Percentiles rank a stretch among this genome's conserved stretches.
Evolutionary conservation across 2,113 vertebrate genomes (phyloP).

Genomic region (Eptesicus fuscus): DNA sequence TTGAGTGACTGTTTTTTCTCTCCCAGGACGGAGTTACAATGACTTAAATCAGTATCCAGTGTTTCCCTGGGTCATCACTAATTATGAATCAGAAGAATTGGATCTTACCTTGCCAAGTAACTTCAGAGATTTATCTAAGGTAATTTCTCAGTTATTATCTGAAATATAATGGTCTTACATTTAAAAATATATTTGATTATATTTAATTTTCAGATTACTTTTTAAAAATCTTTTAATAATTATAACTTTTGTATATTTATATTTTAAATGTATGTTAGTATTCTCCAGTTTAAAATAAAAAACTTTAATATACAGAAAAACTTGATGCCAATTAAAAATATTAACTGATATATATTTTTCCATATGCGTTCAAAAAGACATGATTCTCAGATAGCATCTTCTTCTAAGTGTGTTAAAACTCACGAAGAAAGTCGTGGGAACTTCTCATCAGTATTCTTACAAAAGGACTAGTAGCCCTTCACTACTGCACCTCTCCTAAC

Average conservation of each 20-base stretch:
- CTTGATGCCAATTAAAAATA: neutral
- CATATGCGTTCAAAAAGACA: neutral
- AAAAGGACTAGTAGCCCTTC: neutral
- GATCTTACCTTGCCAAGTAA: conserved; percentile 98
- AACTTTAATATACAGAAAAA: neutral
- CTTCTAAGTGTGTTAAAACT: neutral
- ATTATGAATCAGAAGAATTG: conserved; percentile 95
- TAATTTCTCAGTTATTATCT: conserved; percentile 73
- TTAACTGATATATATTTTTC: neutral
- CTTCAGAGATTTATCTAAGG: conserved; percentile 99
- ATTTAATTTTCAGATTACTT: neutral
- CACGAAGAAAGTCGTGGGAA: neutral
- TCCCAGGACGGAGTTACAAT: conserved; percentile 92
- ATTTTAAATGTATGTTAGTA: conserved; percentile 31
- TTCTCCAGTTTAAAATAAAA: neutral
- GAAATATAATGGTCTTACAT: conserved; percentile 6
- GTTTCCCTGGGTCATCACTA: conserved; percentile 99
- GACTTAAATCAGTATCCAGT: conserved; percentile 99
- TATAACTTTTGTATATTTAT: neutral
- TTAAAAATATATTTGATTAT: neutral
- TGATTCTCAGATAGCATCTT: neutral
- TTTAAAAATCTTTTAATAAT: neutral
- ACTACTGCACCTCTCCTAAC: neutral
- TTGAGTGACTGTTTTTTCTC: neutral
- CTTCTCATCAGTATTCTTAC: neutral